phyloP scores from a whole-genome alignment of 2,888 invertebrate genomes.

The Ceraclea dissimilis region DNA sequence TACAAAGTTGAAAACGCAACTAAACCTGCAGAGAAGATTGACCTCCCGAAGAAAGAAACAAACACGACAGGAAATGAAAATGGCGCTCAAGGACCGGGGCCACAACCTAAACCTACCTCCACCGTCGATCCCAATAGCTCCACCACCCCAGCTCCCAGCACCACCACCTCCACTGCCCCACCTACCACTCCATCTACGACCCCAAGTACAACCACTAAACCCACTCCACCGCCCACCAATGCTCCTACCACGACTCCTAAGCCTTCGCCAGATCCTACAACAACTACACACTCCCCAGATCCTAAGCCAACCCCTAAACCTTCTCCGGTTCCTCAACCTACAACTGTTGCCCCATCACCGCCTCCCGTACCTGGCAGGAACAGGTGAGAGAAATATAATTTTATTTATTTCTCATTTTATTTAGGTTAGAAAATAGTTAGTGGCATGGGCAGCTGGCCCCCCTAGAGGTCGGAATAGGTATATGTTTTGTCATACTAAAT shows the following conservation, averaged over 20 bases:
- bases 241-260: constrained; percentile 15
- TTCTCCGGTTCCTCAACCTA: constrained; percentile 27
- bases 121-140: too few relatives aligned
- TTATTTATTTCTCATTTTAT: constrained; percentile 4
- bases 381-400: too few relatives aligned
- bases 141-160: too few relatives aligned
- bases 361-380: constrained; percentile 11
- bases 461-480: too few relatives aligned
- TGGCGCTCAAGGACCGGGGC: neutral
- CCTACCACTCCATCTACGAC: neutral
- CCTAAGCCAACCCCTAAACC: constrained; percentile 33
- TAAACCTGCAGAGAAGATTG: too few relatives aligned
- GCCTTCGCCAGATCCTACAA: constrained; percentile 18
- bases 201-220: neutral
- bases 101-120: neutral
- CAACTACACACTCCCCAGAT: constrained; percentile 28
- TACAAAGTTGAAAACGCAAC: too few relatives aligned
- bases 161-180: neutral
- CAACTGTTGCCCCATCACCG: constrained; percentile 17
- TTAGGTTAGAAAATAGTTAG: too few relatives aligned
- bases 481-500: too few relatives aligned
- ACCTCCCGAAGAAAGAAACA: too few relatives aligned
- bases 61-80: too few relatives aligned
- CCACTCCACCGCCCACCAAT: constrained; percentile 23
- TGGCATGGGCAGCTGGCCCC: too few relatives aligned